These are phyloP conservation scores for Fulmarus glacialis DNA, from an alignment of 2,113 vertebrate species.

Conservation along the genomic window DNA sequence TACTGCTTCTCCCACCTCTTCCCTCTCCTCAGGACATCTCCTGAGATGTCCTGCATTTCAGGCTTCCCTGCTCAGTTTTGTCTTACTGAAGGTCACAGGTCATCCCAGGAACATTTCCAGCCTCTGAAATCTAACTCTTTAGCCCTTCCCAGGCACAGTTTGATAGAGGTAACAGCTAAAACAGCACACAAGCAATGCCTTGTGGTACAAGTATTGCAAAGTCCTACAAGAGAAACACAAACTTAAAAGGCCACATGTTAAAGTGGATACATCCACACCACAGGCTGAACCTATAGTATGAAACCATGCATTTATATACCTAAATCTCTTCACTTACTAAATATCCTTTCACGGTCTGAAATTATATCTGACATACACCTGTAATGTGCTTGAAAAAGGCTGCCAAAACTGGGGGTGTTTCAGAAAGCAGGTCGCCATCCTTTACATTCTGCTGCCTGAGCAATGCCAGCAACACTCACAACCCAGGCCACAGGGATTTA, in stretches of 20 bases:
- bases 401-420: neutral
- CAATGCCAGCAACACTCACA: rapidly evolving
- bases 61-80: neutral
- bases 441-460: neutral
- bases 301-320: neutral
- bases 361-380: neutral
- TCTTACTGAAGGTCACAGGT: neutral
- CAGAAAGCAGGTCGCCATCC: neutral
- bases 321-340: neutral
- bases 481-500: neutral
- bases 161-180: neutral
- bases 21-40: neutral
- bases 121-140: neutral
- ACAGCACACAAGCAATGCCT: neutral
- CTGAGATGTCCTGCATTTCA: neutral
- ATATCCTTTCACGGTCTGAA: neutral
- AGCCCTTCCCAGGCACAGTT: neutral
- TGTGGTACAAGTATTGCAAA: neutral
- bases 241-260: neutral
- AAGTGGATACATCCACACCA: neutral
- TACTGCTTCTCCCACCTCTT: neutral
- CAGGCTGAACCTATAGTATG: neutral
- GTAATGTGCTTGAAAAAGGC: neutral
- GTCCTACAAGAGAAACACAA: neutral
- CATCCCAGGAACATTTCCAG: neutral